Percentiles rank a stretch among this genome's conserved stretches.
Evolutionary conservation across 2,113 vertebrate genomes (phyloP).

Genomic region (Lipotes vexillifer): DNA sequence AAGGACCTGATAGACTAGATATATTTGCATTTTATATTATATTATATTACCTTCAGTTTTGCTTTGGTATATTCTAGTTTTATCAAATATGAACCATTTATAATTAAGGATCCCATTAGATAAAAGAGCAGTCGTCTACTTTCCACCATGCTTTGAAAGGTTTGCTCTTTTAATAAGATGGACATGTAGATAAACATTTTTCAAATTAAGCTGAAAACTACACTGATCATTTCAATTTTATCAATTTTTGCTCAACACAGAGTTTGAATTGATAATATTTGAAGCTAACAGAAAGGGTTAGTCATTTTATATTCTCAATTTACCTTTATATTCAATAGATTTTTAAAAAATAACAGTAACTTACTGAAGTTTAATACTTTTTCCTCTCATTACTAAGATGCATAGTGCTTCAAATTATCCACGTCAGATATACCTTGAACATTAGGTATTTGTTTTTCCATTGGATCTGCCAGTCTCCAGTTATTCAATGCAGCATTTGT

Average conservation of each 20-base stretch:
- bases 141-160: not conserved
- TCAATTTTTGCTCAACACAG: not conserved
- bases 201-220: constrained; percentile 3
- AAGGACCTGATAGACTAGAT: not conserved
- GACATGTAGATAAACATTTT: not conserved
- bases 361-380: not conserved
- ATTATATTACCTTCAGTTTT: not conserved
- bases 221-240: not conserved
- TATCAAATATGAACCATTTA: not conserved
- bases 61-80: not conserved
- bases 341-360: not conserved
- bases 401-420: not conserved
- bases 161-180: not conserved
- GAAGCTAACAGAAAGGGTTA: not conserved
- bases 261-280: not conserved
- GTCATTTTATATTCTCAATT: not conserved
- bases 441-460: not conserved
- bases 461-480: not conserved
- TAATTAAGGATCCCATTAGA: not conserved
- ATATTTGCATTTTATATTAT: not conserved
- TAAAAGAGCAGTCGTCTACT: not conserved
- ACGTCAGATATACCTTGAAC: not conserved
- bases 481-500: not conserved
- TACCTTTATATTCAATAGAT: not conserved
- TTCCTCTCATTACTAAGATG: not conserved